Percentiles rank a stretch among this genome's conserved stretches.
phyloP scores from a whole-genome alignment of 2,888 invertebrate genomes.

The Latheticus oryzae region DNA sequence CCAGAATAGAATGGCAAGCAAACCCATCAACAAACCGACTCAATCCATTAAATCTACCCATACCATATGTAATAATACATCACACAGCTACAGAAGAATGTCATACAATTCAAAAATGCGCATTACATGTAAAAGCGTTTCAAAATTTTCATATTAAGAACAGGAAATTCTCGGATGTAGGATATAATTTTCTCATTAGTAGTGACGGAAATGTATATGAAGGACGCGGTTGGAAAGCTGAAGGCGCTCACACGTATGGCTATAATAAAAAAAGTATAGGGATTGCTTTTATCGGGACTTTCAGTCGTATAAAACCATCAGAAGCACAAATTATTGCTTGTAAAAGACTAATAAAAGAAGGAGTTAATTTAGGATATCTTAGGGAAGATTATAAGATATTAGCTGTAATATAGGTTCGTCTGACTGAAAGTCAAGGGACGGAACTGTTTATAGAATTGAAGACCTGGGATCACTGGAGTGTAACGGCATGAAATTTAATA shows the following conservation, averaged over 20 bases:
- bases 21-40: slow-evolving; percentile 66
- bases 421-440: slow-evolving; percentile 69
- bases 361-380: slow-evolving; percentile 66
- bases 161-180: slow-evolving; percentile 68
- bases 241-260: slow-evolving; percentile 68
- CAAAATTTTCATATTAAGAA: slow-evolving; percentile 69
- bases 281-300: slow-evolving; percentile 69
- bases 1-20: slow-evolving; percentile 81
- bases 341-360: slow-evolving; percentile 65
- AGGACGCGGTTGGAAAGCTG: slow-evolving; percentile 69
- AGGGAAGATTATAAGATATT: slow-evolving; percentile 66
- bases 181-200: slow-evolving; percentile 70
- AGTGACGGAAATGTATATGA: slow-evolving; percentile 71
- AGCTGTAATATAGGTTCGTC: no score
- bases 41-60: slow-evolving; percentile 65
- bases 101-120: slow-evolving; percentile 65
- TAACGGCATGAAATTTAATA: no score
- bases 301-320: slow-evolving; percentile 65
- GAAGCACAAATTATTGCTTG: slow-evolving; percentile 64
- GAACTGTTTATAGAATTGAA: slow-evolving; percentile 68
- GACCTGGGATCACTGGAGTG: slow-evolving; percentile 69
- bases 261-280: slow-evolving; percentile 68
- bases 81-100: slow-evolving; percentile 68
- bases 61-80: slow-evolving; percentile 71
- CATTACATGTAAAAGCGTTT: slow-evolving; percentile 65